Conservation (phyloP, 2,888 invertebrate species). For the Chelonus formosanus region DNA sequence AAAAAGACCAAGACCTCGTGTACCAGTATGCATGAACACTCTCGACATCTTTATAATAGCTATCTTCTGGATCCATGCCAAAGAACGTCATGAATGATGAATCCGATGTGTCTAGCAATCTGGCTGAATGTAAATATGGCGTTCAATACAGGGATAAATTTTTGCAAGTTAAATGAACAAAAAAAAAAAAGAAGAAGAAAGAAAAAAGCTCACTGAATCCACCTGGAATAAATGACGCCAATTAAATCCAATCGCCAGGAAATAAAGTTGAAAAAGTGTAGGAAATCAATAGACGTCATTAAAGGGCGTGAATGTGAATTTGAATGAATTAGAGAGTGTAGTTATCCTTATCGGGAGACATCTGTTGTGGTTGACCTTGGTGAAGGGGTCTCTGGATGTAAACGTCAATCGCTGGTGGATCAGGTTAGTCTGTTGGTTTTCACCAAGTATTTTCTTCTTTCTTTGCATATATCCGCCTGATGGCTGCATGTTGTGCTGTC, state of each 20-base stretch:
- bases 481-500: slow-evolving; percentile 23
- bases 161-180: neutral
- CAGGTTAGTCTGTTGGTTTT: slow-evolving; percentile 29
- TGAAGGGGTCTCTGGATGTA: slow-evolving; percentile 39
- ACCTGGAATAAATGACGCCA: neutral
- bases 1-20: neutral
- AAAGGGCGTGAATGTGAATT: neutral
- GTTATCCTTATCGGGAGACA: slow-evolving; percentile 40
- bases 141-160: neutral
- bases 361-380: slow-evolving; percentile 43
- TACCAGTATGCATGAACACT: slow-evolving; percentile 12
- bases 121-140: neutral
- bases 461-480: slow-evolving; percentile 5
- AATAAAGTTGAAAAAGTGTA: slow-evolving; percentile 1
- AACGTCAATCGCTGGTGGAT: slow-evolving; percentile 44
- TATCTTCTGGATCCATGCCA: slow-evolving; percentile 30
- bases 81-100: slow-evolving; percentile 13
- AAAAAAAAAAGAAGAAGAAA: neutral
- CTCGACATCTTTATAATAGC: slow-evolving; percentile 32
- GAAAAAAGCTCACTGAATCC: neutral
- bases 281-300: neutral
- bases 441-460: slow-evolving; percentile 10
- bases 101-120: slow-evolving; percentile 4
- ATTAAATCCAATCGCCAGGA: neutral
- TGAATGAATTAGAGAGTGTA: slow-evolving; percentile 1